phyloP scores from a whole-genome alignment of 1,140 invertebrate species.

The Ctenoplectra terminalis region DNA sequence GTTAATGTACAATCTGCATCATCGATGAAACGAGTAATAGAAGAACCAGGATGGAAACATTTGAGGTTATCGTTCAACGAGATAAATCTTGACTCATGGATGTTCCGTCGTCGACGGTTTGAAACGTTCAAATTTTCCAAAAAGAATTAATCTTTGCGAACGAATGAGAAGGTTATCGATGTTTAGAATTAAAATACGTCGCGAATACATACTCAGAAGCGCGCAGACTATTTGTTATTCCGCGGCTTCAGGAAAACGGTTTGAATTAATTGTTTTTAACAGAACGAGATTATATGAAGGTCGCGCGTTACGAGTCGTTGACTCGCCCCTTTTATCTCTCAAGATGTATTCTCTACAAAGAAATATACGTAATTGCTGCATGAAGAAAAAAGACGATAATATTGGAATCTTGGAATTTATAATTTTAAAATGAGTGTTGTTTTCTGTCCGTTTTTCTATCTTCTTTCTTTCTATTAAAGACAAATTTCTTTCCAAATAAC shows the following conservation, averaged over 20 bases:
- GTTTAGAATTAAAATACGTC: background rate
- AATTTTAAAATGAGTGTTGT: too few species aligned
- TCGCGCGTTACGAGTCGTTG: background rate
- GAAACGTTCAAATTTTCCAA: background rate
- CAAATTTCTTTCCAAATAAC: too few species aligned
- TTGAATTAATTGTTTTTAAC: background rate
- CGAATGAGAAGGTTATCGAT: constrained; percentile 1
- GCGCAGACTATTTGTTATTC: background rate
- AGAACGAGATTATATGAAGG: background rate
- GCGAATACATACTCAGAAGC: background rate
- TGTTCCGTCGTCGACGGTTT: background rate
- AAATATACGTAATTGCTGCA: background rate
- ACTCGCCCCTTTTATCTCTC: background rate
- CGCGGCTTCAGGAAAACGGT: background rate
- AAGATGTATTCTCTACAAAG: background rate
- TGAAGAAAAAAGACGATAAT: background rate
- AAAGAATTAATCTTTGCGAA: background rate
- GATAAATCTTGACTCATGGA: constrained; percentile 11
- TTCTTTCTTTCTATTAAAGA: too few species aligned
- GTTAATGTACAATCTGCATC: background rate
- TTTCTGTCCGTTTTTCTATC: too few species aligned
- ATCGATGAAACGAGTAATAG: background rate
- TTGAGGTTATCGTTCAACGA: background rate
- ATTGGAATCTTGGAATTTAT: too few species aligned
- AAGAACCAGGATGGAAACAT: background rate